Base-by-base conservation (phyloP, 2,113 vertebrate species). In the Spea multiplicata region DNA sequence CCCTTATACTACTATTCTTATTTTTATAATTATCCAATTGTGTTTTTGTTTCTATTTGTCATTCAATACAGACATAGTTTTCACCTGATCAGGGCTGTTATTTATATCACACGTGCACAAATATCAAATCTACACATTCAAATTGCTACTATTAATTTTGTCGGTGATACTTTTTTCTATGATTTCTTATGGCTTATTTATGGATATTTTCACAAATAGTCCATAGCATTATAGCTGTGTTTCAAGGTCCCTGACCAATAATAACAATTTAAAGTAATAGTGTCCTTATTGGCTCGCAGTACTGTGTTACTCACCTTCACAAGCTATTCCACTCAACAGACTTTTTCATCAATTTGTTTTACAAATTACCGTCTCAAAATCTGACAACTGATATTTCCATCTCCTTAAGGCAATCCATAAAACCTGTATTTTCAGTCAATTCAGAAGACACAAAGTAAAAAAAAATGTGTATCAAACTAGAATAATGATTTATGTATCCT, bases 231-330 rank as follows among this genome's bases (percentile, higher is more conserved):
- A 67, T 62, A 79, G 48, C 70, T 48, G 64, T 45, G 76, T 79
- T 73, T 73, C 50, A 55, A 73, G 70, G 70, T 79, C 77, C 77
- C 77, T 79, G 77, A 79, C 77, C 77, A 79, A 79, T 79, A 79
- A 79, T 79, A 79, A 79, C 77, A 79, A 79, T 79, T 79, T 79
- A 79, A 79, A 73, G 77, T 79, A 79, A 79, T 79, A 79, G 73
- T 79, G 71, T 50, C 76, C 77, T 73, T 55, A 55, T 65, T 53
- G 66, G 62, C 72, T 79, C 49, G 62, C 64, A 49, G 62, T 79
- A 59, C 16, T 48, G 47, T 50, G 57, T 70, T 66, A 12, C 17
- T 66, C 77, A 55, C 64, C 73, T 65, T 71, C 77, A 73, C 61
- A 44, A 79, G 77, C 70, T 67, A 73, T 73, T 79, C 70, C 70